A percentile compares a stretch with the other conserved stretches of the same genome.
Conservation (phyloP, 2,888 invertebrate species). For the Aspidiotus destructor region DNA sequence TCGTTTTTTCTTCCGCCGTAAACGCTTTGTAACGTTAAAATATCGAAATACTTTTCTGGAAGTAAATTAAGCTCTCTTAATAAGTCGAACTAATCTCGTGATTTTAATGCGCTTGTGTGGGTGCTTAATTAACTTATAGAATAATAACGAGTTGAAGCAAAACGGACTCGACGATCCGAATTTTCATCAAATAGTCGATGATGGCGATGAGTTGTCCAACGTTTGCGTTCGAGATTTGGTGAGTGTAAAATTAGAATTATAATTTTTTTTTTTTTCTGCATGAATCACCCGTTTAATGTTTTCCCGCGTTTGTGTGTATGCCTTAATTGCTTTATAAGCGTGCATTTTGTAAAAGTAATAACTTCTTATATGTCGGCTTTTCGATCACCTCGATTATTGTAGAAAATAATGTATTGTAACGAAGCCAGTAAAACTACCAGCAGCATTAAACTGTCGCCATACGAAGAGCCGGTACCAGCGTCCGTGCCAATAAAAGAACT, state of each 20-base stretch:
- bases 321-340: neutral
- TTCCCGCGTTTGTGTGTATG: slow-evolving; percentile 1
- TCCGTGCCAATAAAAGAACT: slow-evolving; percentile 47
- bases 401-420: slow-evolving; percentile 41
- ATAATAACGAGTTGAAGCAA: neutral
- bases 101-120: neutral
- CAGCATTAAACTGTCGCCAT: slow-evolving; percentile 34
- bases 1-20: no score
- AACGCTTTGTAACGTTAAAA: no score
- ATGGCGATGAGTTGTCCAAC: slow-evolving; percentile 50
- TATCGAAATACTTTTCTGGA: slow-evolving; percentile 1
- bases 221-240: slow-evolving; percentile 57
- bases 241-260: slow-evolving; percentile 42
- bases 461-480: slow-evolving; percentile 43
- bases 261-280: slow-evolving; percentile 3
- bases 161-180: slow-evolving; percentile 26
- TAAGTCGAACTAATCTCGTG: slow-evolving; percentile 7
- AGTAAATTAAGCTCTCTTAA: neutral
- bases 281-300: neutral
- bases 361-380: slow-evolving; percentile 36
- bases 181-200: slow-evolving; percentile 34
- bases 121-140: slow-evolving; percentile 3
- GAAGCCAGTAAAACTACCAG: slow-evolving; percentile 39
- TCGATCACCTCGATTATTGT: slow-evolving; percentile 32
- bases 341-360: neutral